Evolutionary conservation across 2,113 vertebrate genomes (phyloP).

Genomic region (Hippocampus zosterae): DNA sequence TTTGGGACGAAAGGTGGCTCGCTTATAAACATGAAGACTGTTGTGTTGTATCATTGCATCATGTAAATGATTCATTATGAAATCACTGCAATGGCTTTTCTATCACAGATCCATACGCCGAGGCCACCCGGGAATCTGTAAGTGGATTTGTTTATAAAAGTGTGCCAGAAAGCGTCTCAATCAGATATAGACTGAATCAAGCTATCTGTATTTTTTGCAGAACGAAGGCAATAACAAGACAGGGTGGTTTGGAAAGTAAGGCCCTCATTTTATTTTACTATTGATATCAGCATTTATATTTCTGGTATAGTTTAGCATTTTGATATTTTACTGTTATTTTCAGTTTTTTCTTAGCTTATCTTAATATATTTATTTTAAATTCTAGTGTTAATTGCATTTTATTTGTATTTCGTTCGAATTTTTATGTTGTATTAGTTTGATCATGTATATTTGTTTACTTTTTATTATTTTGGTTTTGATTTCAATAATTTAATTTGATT

Average conservation of each 20-base stretch:
- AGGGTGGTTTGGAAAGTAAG: slow-evolving; percentile 63
- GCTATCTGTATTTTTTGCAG: slow-evolving; percentile 47
- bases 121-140: slow-evolving; percentile 37
- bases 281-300: not conserved
- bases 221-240: slow-evolving; percentile 50
- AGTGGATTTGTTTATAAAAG: slow-evolving; percentile 19
- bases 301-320: not conserved
- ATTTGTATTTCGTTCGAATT: not conserved
- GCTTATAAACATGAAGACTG: not conserved
- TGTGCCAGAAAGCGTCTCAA: not conserved
- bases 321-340: not conserved
- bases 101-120: slow-evolving; percentile 69
- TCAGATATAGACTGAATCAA: slow-evolving; percentile 7
- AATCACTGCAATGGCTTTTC: not conserved
- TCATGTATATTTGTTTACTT: too few relatives aligned
- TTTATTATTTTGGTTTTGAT: not conserved
- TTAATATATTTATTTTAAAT: too few relatives aligned
- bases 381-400: not conserved
- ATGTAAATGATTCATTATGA: not conserved
- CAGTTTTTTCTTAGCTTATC: not conserved
- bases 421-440: not conserved
- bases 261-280: not conserved
- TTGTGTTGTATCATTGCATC: not conserved
- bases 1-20: too few relatives aligned
- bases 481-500: not conserved